Evolutionary conservation across 2,888 invertebrate species (phyloP).

Genomic region (Sepiola atlantica): DNA sequence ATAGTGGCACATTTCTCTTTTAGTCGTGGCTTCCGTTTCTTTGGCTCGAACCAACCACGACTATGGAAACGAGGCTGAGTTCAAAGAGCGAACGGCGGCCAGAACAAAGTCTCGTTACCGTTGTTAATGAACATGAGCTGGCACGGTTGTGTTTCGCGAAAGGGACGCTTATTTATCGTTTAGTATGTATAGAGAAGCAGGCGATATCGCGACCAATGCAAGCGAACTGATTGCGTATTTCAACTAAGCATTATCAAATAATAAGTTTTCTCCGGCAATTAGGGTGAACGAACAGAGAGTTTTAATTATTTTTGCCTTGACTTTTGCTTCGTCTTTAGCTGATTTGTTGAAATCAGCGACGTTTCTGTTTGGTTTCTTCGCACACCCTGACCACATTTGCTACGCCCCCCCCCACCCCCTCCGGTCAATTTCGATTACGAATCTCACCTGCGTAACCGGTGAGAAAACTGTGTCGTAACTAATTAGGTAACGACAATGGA

Average conservation of each 20-base stretch:
- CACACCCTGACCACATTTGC: not conserved
- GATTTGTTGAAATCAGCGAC: not conserved
- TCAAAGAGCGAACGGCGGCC: not conserved
- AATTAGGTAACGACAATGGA: no score
- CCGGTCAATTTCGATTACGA: not conserved
- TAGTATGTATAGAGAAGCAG: not conserved
- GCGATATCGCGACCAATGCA: not conserved
- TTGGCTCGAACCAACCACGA: not conserved
- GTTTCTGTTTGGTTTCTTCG: not conserved
- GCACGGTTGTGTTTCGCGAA: not conserved
- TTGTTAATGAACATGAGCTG: constrained; percentile 15
- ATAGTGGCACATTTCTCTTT: not conserved
- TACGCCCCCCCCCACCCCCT: not conserved
- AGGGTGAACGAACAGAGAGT: not conserved
- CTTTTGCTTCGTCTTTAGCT: no score
- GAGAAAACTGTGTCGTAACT: not conserved
- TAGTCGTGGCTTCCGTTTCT: not conserved
- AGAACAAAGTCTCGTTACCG: not conserved
- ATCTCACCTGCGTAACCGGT: not conserved
- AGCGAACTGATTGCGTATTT: constrained; percentile 14
- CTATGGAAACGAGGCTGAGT: not conserved
- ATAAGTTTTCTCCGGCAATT: not conserved
- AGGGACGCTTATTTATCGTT: not conserved
- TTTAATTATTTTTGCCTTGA: not conserved
- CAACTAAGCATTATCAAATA: not conserved